These are phyloP conservation scores for Drosophila trapezifrons DNA, from an alignment of 1,140 invertebrate genomes.

Conservation along the genomic window DNA sequence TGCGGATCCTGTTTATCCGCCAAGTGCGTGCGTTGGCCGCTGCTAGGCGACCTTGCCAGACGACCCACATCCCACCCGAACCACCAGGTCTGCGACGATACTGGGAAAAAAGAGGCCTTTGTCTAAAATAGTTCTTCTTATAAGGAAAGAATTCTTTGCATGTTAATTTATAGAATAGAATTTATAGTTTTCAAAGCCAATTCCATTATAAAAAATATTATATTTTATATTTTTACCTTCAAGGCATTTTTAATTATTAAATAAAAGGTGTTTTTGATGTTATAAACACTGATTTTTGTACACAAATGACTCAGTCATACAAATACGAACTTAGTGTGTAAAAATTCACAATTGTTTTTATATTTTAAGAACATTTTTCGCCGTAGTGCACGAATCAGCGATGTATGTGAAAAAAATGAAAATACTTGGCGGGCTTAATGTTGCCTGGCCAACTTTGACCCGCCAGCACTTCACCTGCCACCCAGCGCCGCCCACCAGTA, in stretches of 20 bases:
- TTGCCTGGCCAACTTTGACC: conserved; percentile 74
- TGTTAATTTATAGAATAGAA: no score
- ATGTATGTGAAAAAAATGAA: conserved; percentile 51
- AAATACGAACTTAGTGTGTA: no score
- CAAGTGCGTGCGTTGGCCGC: conserved; percentile 52
- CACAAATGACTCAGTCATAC: no score
- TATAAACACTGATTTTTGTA: no score
- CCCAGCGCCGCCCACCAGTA: conserved; percentile 5
- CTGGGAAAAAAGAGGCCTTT: conserved; percentile 20
- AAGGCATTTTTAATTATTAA: no score
- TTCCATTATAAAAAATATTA: no score
- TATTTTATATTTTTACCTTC: no score
- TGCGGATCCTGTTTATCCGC: conserved; percentile 68
- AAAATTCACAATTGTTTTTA: background rate
- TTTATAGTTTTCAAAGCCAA: no score
- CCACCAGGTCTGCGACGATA: background rate
- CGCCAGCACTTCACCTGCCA: conserved; percentile 58
- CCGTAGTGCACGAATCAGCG: conserved; percentile 26
- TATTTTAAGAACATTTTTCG: background rate
- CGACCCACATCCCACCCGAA: conserved; percentile 6
- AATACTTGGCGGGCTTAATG: conserved; percentile 70
- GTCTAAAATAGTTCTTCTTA: no score
- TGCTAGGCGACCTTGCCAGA: conserved; percentile 42
- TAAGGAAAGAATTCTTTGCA: no score
- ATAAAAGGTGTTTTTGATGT: no score